These are phyloP conservation scores for Megaceryle torquata DNA, from an alignment of 2,113 vertebrate genomes.

Conservation along the genomic window DNA sequence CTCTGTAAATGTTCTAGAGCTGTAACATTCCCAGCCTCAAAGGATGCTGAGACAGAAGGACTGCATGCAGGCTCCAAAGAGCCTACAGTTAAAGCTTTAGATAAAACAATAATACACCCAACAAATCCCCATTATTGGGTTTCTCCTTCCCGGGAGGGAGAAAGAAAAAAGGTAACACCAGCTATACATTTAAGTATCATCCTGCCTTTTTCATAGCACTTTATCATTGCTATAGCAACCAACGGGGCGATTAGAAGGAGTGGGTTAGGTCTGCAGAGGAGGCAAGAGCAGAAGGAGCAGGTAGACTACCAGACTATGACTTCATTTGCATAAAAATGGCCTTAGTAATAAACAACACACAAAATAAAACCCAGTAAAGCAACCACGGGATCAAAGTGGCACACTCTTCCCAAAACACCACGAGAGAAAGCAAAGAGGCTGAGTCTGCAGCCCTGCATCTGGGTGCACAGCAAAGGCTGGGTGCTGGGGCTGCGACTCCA, in stretches of 20 bases:
- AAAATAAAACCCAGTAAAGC: neutral
- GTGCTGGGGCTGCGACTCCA: neutral
- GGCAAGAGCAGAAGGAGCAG: neutral
- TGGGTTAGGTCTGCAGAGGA: neutral
- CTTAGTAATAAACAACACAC: neutral
- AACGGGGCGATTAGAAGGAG: neutral
- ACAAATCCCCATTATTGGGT: neutral
- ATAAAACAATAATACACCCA: neutral
- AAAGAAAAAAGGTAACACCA: neutral
- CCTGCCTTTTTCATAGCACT: conserved; percentile 4
- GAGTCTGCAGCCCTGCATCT: fast-evolving
- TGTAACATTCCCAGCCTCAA: neutral
- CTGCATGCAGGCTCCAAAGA: neutral
- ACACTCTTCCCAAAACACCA: neutral
- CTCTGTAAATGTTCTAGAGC: neutral
- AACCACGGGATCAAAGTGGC: neutral
- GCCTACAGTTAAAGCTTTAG: neutral
- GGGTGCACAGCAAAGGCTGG: fast-evolving
- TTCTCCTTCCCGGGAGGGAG: neutral
- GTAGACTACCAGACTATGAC: neutral
- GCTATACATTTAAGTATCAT: neutral
- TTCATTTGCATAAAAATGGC: neutral
- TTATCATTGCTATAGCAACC: conserved; percentile 45
- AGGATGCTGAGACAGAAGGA: neutral
- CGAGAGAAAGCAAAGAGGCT: neutral